Percentiles rank a stretch among this genome's conserved stretches.
Conservation (phyloP, 2,797 vertebrate genomes). For the Pangasius macronema region DNA sequence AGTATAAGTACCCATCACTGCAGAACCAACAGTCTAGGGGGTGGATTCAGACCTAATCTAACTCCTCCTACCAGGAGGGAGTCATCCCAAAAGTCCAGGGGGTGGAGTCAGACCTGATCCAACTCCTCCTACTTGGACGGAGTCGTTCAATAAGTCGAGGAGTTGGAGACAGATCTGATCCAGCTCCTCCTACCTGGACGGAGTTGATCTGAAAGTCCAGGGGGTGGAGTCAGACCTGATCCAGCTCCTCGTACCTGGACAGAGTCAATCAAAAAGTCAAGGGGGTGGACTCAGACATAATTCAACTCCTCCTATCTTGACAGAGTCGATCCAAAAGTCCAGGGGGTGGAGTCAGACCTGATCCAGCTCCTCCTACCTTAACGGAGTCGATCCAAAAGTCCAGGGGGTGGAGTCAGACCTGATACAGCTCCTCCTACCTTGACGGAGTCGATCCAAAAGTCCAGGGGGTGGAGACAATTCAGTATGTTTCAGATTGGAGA, state of each 20-base stretch:
- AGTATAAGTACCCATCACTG: neutral
- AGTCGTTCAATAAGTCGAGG: neutral
- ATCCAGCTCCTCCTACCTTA: neutral
- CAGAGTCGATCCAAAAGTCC: neutral
- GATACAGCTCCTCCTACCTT: neutral
- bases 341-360: neutral
- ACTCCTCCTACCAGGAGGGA: neutral
- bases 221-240: neutral
- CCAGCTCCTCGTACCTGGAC: neutral
- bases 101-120: neutral
- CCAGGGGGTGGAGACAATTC: neutral
- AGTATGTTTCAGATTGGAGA: neutral
- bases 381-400: neutral
- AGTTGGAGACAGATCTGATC: no score
- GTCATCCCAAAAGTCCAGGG: neutral
- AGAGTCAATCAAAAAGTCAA: neutral
- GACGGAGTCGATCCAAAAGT: neutral
- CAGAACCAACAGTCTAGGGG: neutral
- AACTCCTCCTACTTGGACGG: neutral
- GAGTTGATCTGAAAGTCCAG: no score
- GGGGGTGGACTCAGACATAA: neutral
- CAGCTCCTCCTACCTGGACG: no score
- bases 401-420: neutral
- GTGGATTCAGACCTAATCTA: neutral
- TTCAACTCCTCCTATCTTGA: neutral